Conservation (phyloP, 2,797 vertebrate genomes). For the Oceanodroma leucorhoa region DNA sequence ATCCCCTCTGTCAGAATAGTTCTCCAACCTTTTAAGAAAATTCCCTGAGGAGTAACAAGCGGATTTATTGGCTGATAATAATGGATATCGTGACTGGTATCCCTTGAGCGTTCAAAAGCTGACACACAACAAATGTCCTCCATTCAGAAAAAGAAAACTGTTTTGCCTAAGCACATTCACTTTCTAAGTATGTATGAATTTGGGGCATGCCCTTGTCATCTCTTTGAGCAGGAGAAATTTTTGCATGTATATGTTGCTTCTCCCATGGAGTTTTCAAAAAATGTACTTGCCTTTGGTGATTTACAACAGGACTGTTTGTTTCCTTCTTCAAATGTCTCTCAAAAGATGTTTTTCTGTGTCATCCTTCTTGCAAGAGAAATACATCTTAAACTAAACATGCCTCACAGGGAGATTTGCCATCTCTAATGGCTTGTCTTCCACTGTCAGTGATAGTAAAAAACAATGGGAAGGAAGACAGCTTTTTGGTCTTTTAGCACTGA, state of each 20-base stretch:
- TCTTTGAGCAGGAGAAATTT: not conserved
- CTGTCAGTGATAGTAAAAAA: conserved; percentile 51
- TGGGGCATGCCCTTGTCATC: not conserved
- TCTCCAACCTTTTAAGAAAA: conserved; percentile 39
- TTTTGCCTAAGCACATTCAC: not conserved
- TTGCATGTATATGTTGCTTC: not conserved
- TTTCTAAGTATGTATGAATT: not conserved
- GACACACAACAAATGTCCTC: conserved; percentile 44
- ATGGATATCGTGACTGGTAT: conserved; percentile 51
- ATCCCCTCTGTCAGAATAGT: conserved; percentile 53
- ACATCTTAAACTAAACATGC: conserved; percentile 38
- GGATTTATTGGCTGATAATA: conserved; percentile 62
- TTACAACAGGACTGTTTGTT: conserved; percentile 22
- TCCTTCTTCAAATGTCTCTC: conserved; percentile 18
- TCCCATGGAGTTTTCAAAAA: conserved; percentile 29
- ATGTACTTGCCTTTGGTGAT: not conserved
- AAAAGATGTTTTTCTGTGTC: conserved; percentile 51
- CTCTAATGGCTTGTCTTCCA: conserved; percentile 52
- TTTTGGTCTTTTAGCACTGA: conserved; percentile 27
- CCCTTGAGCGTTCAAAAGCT: conserved; percentile 44
- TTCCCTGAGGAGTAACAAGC: conserved; percentile 41
- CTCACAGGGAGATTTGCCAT: conserved; percentile 39
- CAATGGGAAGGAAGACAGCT: conserved; percentile 17
- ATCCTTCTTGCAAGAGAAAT: conserved; percentile 45
- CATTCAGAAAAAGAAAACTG: not conserved